A percentile compares a stretch with the other conserved stretches of the same genome.
These are phyloP conservation scores for Lonchura striata DNA, from an alignment of 2,113 vertebrate genomes.

Conservation along the genomic window DNA sequence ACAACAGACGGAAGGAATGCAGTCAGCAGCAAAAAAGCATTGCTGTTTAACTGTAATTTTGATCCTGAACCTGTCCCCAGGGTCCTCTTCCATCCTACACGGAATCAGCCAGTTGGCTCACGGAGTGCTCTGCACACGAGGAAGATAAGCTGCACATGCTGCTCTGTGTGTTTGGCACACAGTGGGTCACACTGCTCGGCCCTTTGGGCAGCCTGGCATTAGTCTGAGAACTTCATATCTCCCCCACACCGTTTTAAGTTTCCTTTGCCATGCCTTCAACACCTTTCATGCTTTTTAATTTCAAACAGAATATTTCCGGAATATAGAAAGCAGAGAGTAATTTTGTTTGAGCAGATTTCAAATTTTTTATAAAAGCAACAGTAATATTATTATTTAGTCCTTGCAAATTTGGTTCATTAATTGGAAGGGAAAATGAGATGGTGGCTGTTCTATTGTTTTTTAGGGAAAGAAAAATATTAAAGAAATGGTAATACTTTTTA, in stretches of 20 bases:
- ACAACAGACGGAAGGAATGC: conserved; percentile 7
- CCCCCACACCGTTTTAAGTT: not conserved
- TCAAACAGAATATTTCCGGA: not conserved
- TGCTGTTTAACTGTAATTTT: conserved; percentile 18
- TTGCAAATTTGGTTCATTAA: not conserved
- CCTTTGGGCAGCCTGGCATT: not conserved
- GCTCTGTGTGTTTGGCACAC: not conserved
- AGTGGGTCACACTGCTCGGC: not conserved
- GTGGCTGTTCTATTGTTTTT: not conserved
- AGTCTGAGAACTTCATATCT: not conserved
- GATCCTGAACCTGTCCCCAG: conserved; percentile 1
- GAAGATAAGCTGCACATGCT: not conserved
- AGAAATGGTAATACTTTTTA: not conserved
- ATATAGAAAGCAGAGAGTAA: not conserved
- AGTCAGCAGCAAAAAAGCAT: not conserved
- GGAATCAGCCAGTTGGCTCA: not conserved
- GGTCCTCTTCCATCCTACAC: not conserved
- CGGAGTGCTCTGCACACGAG: not conserved
- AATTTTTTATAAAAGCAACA: not conserved
- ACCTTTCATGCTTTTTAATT: not conserved
- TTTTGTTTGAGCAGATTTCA: not conserved
- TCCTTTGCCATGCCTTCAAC: not conserved
- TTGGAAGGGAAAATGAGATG: not conserved
- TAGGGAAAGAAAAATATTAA: not conserved
- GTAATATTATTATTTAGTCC: not conserved